Percentiles rank a stretch among this genome's conserved stretches.
These are phyloP conservation scores for Pachyseris speciosa DNA, from an alignment of 64 coral and sea anemone genomes.

Conservation along the genomic window DNA sequence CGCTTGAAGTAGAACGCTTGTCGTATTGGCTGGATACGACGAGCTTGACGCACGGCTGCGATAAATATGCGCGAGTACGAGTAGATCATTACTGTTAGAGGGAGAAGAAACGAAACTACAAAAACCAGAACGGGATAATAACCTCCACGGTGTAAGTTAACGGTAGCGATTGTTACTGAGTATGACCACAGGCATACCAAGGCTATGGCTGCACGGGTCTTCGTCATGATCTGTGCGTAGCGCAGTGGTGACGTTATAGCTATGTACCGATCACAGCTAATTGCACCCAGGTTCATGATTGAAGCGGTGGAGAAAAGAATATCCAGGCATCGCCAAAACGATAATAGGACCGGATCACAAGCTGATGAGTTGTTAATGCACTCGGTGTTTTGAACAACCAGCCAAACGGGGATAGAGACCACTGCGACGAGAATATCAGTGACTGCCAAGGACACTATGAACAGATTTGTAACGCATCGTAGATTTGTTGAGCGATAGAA, in stretches of 20 bases:
- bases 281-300: conserved; percentile 91
- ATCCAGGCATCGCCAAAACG: conserved; percentile 74
- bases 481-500: conserved; percentile 89
- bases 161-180: conserved; percentile 23
- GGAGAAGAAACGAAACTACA: conserved; percentile 77
- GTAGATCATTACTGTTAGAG: conserved; percentile 74
- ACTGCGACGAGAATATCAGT: conserved; percentile 82
- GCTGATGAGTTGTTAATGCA: not conserved
- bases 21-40: conserved; percentile 70
- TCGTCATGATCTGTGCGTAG: conserved; percentile 81
- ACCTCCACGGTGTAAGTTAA: conserved; percentile 21
- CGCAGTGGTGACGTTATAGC: conserved; percentile 77
- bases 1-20: conserved; percentile 85
- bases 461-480: conserved; percentile 70
- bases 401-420: conserved; percentile 86
- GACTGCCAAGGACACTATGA: conserved; percentile 81
- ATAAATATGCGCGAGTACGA: conserved; percentile 77
- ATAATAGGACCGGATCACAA: not conserved
- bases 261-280: conserved; percentile 80
- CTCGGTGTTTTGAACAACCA: conserved; percentile 66
- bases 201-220: conserved; percentile 31
- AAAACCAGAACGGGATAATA: conserved; percentile 75
- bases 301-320: conserved; percentile 90
- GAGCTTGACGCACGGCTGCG: conserved; percentile 65
- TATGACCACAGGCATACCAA: conserved; percentile 71